Evolutionary conservation across 2,888 invertebrate genomes (phyloP).

Genomic region (Ophraella communa): DNA sequence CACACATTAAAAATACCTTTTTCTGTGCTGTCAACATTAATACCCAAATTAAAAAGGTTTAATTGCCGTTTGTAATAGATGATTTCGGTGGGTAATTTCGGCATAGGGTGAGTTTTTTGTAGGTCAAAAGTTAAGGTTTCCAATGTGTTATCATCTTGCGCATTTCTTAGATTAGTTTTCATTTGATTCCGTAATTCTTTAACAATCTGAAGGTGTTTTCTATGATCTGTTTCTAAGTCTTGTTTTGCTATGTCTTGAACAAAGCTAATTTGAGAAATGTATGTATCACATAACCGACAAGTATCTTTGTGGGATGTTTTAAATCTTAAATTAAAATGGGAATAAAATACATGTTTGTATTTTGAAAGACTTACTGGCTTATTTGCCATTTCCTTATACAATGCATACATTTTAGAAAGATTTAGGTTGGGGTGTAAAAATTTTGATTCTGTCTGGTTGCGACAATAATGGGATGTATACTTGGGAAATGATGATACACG

Average conservation of each 20-base stretch:
- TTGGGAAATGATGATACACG: slow-evolving; percentile 8
- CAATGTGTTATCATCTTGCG: slow-evolving; percentile 4
- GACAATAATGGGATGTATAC: slow-evolving; percentile 7
- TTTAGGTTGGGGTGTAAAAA: slow-evolving; percentile 10
- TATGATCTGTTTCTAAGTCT: slow-evolving; percentile 10
- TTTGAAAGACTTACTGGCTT: background rate
- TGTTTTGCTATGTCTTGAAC: background rate
- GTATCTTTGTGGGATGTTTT: slow-evolving; percentile 18
- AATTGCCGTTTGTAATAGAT: slow-evolving; percentile 43
- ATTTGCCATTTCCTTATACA: slow-evolving; percentile 1
- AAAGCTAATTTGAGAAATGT: background rate
- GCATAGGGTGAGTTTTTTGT: slow-evolving; percentile 38
- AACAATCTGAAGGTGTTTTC: slow-evolving; percentile 20
- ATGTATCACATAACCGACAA: slow-evolving; percentile 10
- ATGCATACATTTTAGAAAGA: slow-evolving; percentile 4
- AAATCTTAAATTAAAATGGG: slow-evolving; percentile 9
- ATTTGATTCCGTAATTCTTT: slow-evolving; percentile 11
- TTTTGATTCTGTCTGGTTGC: slow-evolving; percentile 6
- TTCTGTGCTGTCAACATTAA: slow-evolving; percentile 36
- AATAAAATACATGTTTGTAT: slow-evolving; percentile 12
- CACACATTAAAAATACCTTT: slow-evolving; percentile 34
- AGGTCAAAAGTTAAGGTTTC: slow-evolving; percentile 32
- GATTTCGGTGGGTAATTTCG: slow-evolving; percentile 38
- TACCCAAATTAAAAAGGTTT: slow-evolving; percentile 39
- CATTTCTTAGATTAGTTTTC: slow-evolving; percentile 16